Conservation (phyloP, 1,140 invertebrate genomes). For the Nephila pilipes region DNA sequence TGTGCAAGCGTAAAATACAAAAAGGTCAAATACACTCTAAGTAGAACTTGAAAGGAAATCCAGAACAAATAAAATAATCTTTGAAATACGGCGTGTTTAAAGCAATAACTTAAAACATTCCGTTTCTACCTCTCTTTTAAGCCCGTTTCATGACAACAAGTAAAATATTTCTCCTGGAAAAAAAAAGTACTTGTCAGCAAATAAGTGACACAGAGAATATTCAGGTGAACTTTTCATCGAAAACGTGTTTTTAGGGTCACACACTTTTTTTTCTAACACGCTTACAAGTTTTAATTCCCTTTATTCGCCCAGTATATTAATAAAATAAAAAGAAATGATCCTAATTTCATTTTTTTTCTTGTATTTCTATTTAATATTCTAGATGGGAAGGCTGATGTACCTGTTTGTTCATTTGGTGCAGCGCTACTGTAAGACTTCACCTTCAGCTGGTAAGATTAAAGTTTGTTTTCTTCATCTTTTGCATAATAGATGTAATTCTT, state of each 20-base stretch:
- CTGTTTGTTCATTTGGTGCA: slow-evolving; percentile 65
- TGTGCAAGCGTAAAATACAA: no score
- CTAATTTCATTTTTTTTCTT: background rate
- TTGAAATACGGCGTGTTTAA: background rate
- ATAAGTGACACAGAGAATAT: background rate
- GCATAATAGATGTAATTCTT: no score
- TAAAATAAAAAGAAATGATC: background rate
- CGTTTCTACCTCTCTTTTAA: background rate
- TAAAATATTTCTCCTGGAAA: background rate
- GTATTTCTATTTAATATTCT: slow-evolving; percentile 15
- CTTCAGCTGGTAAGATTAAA: slow-evolving; percentile 38
- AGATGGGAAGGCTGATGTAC: slow-evolving; percentile 73
- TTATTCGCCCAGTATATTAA: background rate
- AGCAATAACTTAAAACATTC: background rate
- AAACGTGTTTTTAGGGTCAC: slow-evolving; percentile 30
- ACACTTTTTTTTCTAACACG: slow-evolving; percentile 4
- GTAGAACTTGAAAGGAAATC: background rate
- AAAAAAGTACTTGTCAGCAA: background rate
- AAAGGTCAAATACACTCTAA: background rate
- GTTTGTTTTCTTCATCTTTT: background rate
- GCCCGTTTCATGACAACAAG: background rate
- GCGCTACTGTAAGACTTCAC: slow-evolving; percentile 57
- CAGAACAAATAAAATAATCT: background rate
- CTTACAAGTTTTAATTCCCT: background rate
- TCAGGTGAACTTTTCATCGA: background rate